Conservation (phyloP, 2,888 invertebrate species). For the Rhagophthalmus giganteus region DNA sequence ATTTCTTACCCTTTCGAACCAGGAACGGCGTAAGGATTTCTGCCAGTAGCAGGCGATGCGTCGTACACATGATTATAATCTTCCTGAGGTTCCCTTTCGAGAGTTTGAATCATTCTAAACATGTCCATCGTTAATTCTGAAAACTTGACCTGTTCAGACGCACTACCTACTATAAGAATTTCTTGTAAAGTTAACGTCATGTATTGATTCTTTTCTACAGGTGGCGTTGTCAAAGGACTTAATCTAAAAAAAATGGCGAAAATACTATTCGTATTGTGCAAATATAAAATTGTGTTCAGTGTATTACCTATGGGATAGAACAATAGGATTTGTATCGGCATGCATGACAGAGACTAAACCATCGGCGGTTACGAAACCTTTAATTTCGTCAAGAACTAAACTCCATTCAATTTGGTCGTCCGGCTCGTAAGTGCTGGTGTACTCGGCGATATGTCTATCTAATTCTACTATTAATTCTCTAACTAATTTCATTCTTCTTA, state of each 20-base stretch:
- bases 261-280: no score
- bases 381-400: slow-evolving; percentile 90
- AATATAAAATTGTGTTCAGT: no score
- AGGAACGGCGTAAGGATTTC: slow-evolving; percentile 60
- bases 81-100: slow-evolving; percentile 90
- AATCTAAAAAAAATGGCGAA: slow-evolving; percentile 60
- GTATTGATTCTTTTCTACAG: slow-evolving; percentile 82
- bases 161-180: slow-evolving; percentile 91
- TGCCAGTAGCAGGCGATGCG: slow-evolving; percentile 70
- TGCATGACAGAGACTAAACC: slow-evolving; percentile 86
- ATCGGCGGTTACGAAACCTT: slow-evolving; percentile 92
- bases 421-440: slow-evolving; percentile 94
- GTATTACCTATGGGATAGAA: slow-evolving; percentile 81
- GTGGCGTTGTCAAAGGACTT: slow-evolving; percentile 81
- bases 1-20: slow-evolving; percentile 50
- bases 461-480: slow-evolving; percentile 89
- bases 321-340: slow-evolving; percentile 82
- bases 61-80: slow-evolving; percentile 75
- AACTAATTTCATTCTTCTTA: slow-evolving; percentile 92
- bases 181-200: slow-evolving; percentile 90
- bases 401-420: slow-evolving; percentile 97
- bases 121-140: slow-evolving; percentile 97
- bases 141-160: slow-evolving; percentile 92
- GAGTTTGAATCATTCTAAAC: slow-evolving; percentile 94
- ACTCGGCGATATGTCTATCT: slow-evolving; percentile 92